A percentile compares a stretch with the other conserved stretches of the same genome.
phyloP scores from a whole-genome alignment of 2,797 vertebrate genomes.

The Melanotaenia nigrans region DNA sequence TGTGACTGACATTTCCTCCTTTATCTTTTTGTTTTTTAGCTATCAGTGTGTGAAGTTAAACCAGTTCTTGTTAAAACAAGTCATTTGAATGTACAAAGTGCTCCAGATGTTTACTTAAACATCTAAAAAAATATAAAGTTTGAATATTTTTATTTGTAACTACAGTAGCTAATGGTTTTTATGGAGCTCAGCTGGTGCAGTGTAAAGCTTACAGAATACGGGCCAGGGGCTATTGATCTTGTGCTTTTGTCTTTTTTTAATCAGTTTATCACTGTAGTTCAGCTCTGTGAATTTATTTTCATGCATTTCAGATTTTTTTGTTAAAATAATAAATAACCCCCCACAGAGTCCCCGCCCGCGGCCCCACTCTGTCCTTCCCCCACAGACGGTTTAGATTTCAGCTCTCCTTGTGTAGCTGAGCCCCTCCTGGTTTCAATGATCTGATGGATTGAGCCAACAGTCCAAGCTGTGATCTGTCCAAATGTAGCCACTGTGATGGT shows the following conservation, averaged over 20 bases:
- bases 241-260: slow-evolving; percentile 34
- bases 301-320: slow-evolving; percentile 42
- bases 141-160: neutral
- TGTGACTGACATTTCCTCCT: neutral
- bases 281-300: slow-evolving; percentile 28
- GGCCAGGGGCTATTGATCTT: slow-evolving; percentile 16
- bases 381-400: slow-evolving; percentile 14
- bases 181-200: slow-evolving; percentile 23
- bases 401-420: slow-evolving; percentile 38
- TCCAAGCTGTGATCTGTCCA: slow-evolving; percentile 89
- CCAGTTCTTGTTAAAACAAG: neutral
- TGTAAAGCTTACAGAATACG: slow-evolving; percentile 20
- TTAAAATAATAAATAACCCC: slow-evolving; percentile 14
- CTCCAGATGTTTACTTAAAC: neutral
- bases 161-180: neutral
- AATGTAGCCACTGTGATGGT: slow-evolving; percentile 92
- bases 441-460: slow-evolving; percentile 88
- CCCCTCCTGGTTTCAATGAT: slow-evolving; percentile 78
- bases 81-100: neutral
- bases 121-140: neutral
- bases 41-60: slow-evolving; percentile 11
- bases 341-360: too few species aligned
- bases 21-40: neutral
- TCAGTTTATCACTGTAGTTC: slow-evolving; percentile 9
- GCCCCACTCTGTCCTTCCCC: neutral